Conservation (phyloP, 53 echinoderm and acorn worm genomes). For the Echinometra lucunter region DNA sequence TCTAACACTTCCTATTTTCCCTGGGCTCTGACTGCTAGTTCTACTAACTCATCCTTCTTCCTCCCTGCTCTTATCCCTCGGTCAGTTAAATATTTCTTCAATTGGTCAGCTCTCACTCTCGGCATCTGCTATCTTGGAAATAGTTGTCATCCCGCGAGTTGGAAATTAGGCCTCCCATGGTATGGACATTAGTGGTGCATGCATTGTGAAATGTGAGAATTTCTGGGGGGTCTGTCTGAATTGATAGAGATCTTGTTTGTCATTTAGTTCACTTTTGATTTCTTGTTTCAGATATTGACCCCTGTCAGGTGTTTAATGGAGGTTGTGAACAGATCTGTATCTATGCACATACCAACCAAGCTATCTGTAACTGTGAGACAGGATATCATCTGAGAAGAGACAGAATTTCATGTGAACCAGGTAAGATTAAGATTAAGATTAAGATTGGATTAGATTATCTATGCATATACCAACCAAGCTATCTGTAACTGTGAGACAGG, state of each 20-base stretch:
- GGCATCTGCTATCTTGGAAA: no score
- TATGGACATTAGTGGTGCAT: no score
- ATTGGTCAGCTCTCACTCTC: no score
- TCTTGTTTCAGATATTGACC: conserved; percentile 77
- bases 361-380: conserved; percentile 78
- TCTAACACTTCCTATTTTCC: no score
- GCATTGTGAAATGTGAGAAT: no score
- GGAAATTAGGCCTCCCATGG: no score
- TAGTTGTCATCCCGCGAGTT: no score
- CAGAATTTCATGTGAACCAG: conserved; percentile 72
- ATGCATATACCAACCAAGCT: conserved; percentile 80
- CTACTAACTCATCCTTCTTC: no score
- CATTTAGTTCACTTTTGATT: background rate
- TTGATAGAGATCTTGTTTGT: background rate
- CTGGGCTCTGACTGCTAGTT: no score
- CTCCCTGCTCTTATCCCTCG: no score
- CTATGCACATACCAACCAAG: conserved; percentile 82
- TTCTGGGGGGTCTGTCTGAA: no score
- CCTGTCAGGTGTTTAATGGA: conserved; percentile 88
- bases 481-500: conserved; percentile 83
- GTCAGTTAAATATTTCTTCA: no score
- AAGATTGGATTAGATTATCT: conserved; percentile 48
- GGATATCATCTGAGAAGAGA: conserved; percentile 80
- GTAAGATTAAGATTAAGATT: conserved; percentile 70
- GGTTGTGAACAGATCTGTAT: conserved; percentile 91